Evolutionary conservation across 2,113 vertebrate genomes (phyloP).

Genomic region (Ancistrus triradiatus): DNA sequence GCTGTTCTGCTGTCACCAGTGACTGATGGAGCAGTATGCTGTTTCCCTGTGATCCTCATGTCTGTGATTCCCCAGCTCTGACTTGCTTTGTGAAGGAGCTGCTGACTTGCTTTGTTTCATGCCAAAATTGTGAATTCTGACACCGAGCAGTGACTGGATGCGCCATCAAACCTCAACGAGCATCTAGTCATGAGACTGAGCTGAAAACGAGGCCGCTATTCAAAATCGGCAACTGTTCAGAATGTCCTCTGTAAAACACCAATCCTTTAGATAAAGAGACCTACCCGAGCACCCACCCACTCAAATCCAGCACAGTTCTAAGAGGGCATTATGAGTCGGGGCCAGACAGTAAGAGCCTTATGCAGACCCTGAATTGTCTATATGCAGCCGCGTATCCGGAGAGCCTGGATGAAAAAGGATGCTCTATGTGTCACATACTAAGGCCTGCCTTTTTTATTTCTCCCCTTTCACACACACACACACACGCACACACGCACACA

Average conservation of each 20-base stretch:
- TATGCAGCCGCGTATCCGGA: slow-evolving; percentile 26
- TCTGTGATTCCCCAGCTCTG: background rate
- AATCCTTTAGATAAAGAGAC: slow-evolving; percentile 4
- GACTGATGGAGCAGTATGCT: slow-evolving; percentile 18
- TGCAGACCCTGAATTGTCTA: slow-evolving; percentile 25
- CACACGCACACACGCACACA: slow-evolving; percentile 16
- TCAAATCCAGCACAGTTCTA: slow-evolving; percentile 21
- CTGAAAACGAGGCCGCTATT: background rate
- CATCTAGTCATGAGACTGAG: background rate
- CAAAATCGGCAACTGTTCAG: background rate
- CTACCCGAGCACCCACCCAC: slow-evolving; percentile 8
- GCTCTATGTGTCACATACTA: slow-evolving; percentile 44
- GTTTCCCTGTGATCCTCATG: slow-evolving; percentile 1
- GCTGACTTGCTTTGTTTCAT: background rate
- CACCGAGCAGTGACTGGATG: background rate
- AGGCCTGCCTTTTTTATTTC: slow-evolving; percentile 23
- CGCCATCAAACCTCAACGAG: background rate
- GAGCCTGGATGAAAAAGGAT: slow-evolving; percentile 19
- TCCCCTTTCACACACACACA: slow-evolving; percentile 32
- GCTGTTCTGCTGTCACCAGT: slow-evolving; percentile 27
- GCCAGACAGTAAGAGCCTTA: slow-evolving; percentile 44
- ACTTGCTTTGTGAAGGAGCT: background rate
- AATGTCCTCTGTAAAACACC: slow-evolving; percentile 20
- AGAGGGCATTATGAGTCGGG: slow-evolving; percentile 38
- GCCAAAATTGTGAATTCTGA: background rate